Evolutionary conservation across 2,888 invertebrate species (phyloP).

Genomic region (Ophion ellenae): DNA sequence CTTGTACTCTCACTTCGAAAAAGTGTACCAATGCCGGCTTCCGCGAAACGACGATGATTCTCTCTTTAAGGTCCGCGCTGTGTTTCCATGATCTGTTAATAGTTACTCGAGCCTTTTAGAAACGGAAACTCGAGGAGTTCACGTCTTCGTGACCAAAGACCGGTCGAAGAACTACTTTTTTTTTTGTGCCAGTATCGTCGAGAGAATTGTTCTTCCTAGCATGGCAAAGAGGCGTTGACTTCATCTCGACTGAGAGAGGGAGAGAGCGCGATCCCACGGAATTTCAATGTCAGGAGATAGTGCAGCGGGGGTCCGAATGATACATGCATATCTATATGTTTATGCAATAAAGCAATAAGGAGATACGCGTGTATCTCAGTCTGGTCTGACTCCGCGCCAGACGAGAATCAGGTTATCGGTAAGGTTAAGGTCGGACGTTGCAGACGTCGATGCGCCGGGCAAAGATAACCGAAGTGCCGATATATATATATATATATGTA

Average conservation of each 20-base stretch:
- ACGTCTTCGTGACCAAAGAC: conserved; percentile 37
- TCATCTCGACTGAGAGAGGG: conserved; percentile 24
- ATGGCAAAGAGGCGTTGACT: conserved; percentile 48
- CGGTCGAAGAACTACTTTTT: conserved; percentile 48
- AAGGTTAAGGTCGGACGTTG: conserved; percentile 48
- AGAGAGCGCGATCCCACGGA: conserved; percentile 1
- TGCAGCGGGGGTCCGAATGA: conserved; percentile 10
- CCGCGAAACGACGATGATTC: neutral
- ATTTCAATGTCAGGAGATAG: conserved; percentile 59
- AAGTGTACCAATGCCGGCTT: neutral
- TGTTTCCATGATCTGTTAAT: conserved; percentile 6
- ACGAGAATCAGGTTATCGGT: conserved; percentile 37
- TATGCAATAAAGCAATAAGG: neutral
- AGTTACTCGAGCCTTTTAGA: conserved; percentile 20
- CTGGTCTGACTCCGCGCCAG: conserved; percentile 43
- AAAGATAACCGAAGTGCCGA: conserved; percentile 39
- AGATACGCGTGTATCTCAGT: conserved; percentile 36
- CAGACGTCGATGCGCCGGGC: conserved; percentile 36
- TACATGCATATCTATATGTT: neutral
- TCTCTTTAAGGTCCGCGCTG: neutral
- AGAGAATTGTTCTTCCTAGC: conserved; percentile 31
- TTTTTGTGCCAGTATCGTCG: conserved; percentile 13
- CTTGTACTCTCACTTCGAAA: neutral
- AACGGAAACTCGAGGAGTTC: conserved; percentile 14
- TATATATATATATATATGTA: conserved; percentile 3